Base-by-base conservation (phyloP, 2,113 vertebrate genomes). In the Sceloporus tristichus region DNA sequence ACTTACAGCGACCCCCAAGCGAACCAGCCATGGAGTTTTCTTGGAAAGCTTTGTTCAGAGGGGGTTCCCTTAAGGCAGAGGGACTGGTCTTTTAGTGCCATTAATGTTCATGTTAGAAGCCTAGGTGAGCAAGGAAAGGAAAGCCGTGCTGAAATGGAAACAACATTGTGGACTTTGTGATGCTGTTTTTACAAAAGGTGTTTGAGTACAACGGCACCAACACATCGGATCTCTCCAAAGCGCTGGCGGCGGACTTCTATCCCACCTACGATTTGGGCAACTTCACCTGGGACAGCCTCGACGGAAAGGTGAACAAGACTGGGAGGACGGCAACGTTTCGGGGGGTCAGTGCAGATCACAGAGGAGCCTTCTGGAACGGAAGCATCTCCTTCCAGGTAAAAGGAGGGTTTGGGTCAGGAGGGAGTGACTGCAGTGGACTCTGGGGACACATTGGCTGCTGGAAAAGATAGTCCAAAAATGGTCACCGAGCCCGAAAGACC, bases 231-330 rank as follows among this genome's bases (percentile, higher is more conserved):
- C 88, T 85, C 0, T 74, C 92, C 7, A 23, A 73, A 1, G 4
- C 88, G 0, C 71, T 92, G 2, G 89, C 84, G 0, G 85, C 93
- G 38, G 89, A 79, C 1, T 95, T 97, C 18, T 97, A 98, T 56
- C 96, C 97, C 0, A 92, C 97, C 0, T 99, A 99, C 0, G 87
- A 97, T 68, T 95, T 99, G 79, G 91, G 96, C 0, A 9, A 95
- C 29, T 98, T 99, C 87, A 95, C 65, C 74, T 99, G 98, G 98
- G 94, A 94, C 19, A 95, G 89, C 29, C 14, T 98, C 62, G 96
- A 93, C 0, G 7, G 0, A 53, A 96, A 92, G 0, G 0, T 97
- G 80, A 96, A 98, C 90, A 84, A 5, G 86, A 91, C 95, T 0
- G 94, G 94, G 1, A 95, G 97, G 88, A 97, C 96, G 0, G 95